phyloP scores from a whole-genome alignment of 1,140 invertebrate genomes.

The Halictus rubicundus region DNA sequence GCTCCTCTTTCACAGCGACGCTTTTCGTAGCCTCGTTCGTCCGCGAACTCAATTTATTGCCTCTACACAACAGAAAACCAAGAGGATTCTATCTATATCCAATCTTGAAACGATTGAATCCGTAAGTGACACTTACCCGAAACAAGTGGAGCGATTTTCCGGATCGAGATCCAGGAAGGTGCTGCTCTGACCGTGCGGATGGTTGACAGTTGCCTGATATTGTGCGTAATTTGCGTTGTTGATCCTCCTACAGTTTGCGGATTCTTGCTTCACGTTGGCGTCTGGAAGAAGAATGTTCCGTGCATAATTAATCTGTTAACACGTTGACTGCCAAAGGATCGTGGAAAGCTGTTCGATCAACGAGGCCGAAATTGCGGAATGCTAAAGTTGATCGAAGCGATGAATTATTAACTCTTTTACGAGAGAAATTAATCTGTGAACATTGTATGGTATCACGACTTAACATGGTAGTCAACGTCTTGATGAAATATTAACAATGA shows the following conservation, averaged over 20 bases:
- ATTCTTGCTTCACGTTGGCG: conserved; percentile 67
- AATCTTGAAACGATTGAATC: neutral
- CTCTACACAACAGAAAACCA: conserved; percentile 12
- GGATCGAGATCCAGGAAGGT: conserved; percentile 67
- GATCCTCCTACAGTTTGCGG: conserved; percentile 60
- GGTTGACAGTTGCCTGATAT: conserved; percentile 52
- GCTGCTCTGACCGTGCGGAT: conserved; percentile 45
- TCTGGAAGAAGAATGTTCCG: conserved; percentile 29
- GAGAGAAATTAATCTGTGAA: too few species aligned
- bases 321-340: too few species aligned
- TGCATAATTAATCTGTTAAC: neutral
- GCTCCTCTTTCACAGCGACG: conserved; percentile 70
- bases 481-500: too few species aligned
- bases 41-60: conserved; percentile 56
- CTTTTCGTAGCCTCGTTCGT: conserved; percentile 58
- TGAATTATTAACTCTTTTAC: too few species aligned
- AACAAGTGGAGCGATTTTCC: conserved; percentile 55
- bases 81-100: neutral
- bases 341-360: too few species aligned
- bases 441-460: too few species aligned
- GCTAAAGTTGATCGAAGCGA: too few species aligned
- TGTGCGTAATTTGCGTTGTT: conserved; percentile 55
- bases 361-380: too few species aligned
- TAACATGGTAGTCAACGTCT: too few species aligned
- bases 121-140: conserved; percentile 51